Conservation (phyloP, 1,140 invertebrate genomes). For the Contarinia nasturtii region DNA sequence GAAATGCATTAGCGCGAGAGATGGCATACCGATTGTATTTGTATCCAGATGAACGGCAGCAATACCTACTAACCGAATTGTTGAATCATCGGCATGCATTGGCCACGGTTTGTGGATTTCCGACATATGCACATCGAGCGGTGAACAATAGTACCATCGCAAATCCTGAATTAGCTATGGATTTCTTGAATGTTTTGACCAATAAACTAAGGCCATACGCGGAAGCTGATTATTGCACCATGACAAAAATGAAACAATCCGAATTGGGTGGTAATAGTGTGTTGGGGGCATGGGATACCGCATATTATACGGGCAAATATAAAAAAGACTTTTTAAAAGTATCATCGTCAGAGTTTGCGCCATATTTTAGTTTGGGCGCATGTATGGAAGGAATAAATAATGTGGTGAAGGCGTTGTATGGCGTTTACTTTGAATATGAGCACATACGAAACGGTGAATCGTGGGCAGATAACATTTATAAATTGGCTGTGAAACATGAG, state of each 20-base stretch:
- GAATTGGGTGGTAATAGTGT: slow-evolving; percentile 11
- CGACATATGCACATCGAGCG: slow-evolving; percentile 72
- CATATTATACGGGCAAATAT: slow-evolving; percentile 55
- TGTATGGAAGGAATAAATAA: slow-evolving; percentile 93
- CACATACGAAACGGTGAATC: slow-evolving; percentile 46
- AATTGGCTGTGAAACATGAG: slow-evolving; percentile 65
- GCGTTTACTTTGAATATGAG: slow-evolving; percentile 50
- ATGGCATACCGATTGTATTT: slow-evolving; percentile 75
- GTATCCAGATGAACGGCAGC: slow-evolving; percentile 57
- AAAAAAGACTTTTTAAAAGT: slow-evolving; percentile 49
- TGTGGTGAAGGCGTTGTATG: slow-evolving; percentile 62
- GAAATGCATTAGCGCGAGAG: slow-evolving; percentile 62
- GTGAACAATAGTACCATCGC: slow-evolving; percentile 74
- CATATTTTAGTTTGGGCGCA: slow-evolving; percentile 83
- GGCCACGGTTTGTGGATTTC: slow-evolving; percentile 71
- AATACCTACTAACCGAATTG: slow-evolving; percentile 49
- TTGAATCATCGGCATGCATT: slow-evolving; percentile 54
- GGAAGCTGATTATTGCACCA: slow-evolving; percentile 44
- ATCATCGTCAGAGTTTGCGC: slow-evolving; percentile 46
- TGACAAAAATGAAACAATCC: slow-evolving; percentile 49
- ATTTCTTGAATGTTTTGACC: slow-evolving; percentile 65
- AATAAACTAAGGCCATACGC: slow-evolving; percentile 43
- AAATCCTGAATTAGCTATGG: slow-evolving; percentile 49
- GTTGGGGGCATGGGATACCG: slow-evolving; percentile 65
- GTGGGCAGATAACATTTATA: slow-evolving; percentile 76